Conservation (phyloP, 2,888 invertebrate species). For the Brachyptera risi region DNA sequence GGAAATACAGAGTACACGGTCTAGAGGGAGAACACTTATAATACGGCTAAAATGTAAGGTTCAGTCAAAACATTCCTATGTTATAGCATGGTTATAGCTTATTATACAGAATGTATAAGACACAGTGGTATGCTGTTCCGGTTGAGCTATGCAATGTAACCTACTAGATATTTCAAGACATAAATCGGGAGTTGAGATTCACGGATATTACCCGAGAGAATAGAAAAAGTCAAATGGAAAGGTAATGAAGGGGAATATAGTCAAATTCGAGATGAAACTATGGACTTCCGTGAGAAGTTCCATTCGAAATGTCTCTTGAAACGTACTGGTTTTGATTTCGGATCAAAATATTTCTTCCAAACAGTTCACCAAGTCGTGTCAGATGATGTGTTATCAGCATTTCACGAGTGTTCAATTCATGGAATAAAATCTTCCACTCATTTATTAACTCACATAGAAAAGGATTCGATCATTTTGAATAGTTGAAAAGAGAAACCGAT, state of each 20-base stretch:
- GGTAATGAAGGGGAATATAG: background rate
- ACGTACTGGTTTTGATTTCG: too few species aligned
- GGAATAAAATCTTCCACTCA: too few species aligned
- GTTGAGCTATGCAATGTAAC: background rate
- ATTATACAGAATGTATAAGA: too few species aligned
- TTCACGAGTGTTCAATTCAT: too few species aligned
- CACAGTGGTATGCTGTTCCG: background rate
- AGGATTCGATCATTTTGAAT: slow-evolving; percentile 1
- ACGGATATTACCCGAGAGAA: background rate
- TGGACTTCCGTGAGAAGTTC: background rate
- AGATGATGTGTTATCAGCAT: too few species aligned
- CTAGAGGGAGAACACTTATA: slow-evolving; percentile 4
- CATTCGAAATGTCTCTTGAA: background rate
- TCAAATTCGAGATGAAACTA: background rate
- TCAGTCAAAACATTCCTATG: too few species aligned
- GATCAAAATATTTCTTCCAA: too few species aligned
- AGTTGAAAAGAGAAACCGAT: background rate
- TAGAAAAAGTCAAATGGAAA: background rate
- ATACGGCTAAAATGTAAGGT: background rate
- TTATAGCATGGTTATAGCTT: too few species aligned
- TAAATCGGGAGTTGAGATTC: too few species aligned
- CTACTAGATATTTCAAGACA: background rate
- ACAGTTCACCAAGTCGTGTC: too few species aligned
- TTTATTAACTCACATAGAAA: background rate
- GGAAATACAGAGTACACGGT: slow-evolving; percentile 1